Conservation (phyloP, 1,140 invertebrate genomes). For the Akabosia matsudoensis region DNA sequence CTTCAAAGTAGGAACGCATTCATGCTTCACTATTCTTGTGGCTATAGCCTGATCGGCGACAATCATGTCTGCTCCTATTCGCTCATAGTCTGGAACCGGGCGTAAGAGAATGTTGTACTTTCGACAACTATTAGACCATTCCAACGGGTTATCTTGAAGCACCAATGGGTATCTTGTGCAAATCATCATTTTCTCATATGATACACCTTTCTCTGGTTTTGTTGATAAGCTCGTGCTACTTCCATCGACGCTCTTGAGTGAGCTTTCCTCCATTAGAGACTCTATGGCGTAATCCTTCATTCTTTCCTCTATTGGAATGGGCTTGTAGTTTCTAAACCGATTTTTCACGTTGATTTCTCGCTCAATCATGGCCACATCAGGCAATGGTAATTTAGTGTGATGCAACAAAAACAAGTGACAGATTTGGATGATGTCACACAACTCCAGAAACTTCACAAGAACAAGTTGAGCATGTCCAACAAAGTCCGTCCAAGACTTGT, state of each 20-base stretch:
- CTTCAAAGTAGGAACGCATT: too few species aligned
- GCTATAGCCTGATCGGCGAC: too few species aligned
- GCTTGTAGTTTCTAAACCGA: neutral
- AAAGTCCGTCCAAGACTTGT: neutral
- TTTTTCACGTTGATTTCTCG: neutral
- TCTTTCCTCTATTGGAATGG: too few species aligned
- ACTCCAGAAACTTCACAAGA: neutral
- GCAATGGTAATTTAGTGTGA: neutral
- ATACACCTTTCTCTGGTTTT: too few species aligned
- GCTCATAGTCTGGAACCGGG: too few species aligned
- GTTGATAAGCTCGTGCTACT: too few species aligned
- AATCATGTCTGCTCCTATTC: too few species aligned
- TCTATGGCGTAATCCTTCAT: too few species aligned
- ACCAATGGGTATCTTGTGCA: neutral
- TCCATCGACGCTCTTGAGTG: too few species aligned
- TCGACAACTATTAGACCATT: neutral
- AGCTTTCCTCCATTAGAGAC: too few species aligned
- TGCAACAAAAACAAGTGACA: neutral
- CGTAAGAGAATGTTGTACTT: neutral
- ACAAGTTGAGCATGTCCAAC: neutral
- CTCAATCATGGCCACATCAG: neutral
- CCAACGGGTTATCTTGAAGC: neutral
- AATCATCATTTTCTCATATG: neutral
- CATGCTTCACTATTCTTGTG: too few species aligned
- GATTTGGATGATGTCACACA: neutral